Conservation (phyloP, 2,888 invertebrate genomes). For the Aradus depressus region DNA sequence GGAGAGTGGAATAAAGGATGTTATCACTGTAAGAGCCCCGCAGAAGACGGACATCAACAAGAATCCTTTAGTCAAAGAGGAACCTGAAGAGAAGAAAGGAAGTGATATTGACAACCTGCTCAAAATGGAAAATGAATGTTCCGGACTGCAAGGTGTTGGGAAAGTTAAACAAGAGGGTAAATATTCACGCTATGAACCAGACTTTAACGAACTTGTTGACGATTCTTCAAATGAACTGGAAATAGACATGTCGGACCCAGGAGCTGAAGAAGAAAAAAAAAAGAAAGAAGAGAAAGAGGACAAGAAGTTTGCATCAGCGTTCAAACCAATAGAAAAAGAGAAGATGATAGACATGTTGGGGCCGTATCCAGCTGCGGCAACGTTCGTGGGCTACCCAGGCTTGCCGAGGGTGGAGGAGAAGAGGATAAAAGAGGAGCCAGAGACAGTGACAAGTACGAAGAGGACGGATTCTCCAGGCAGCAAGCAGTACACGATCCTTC, state of each 20-base stretch:
- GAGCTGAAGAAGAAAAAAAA: constrained; percentile 51
- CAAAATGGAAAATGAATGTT: constrained; percentile 43
- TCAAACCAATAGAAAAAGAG: constrained; percentile 61
- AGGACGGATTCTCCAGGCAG: constrained; percentile 37
- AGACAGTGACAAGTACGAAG: constrained; percentile 33
- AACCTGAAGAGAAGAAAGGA: constrained; percentile 30
- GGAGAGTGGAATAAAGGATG: constrained; percentile 51
- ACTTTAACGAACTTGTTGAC: constrained; percentile 60
- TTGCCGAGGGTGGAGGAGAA: constrained; percentile 38
- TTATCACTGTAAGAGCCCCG: constrained; percentile 44
- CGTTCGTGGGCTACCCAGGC: constrained; percentile 51
- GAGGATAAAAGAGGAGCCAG: constrained; percentile 37
- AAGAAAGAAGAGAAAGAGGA: constrained; percentile 33
- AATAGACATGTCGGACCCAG: constrained; percentile 64
- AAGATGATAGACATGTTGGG: constrained; percentile 44
- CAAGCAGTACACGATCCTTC: constrained; percentile 78
- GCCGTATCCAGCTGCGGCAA: constrained; percentile 56
- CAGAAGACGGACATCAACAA: constrained; percentile 29
- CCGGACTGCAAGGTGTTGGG: constrained; percentile 39
- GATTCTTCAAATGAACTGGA: constrained; percentile 68
- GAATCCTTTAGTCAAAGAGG: constrained; percentile 23
- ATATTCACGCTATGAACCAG: constrained; percentile 52
- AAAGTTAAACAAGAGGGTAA: constrained; percentile 25
- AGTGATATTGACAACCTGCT: constrained; percentile 38
- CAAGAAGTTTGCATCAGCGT: constrained; percentile 55